Percentiles rank a stretch among this genome's conserved stretches.
phyloP scores from a whole-genome alignment of 2,888 invertebrate species.

The Vesta saturnalis region DNA sequence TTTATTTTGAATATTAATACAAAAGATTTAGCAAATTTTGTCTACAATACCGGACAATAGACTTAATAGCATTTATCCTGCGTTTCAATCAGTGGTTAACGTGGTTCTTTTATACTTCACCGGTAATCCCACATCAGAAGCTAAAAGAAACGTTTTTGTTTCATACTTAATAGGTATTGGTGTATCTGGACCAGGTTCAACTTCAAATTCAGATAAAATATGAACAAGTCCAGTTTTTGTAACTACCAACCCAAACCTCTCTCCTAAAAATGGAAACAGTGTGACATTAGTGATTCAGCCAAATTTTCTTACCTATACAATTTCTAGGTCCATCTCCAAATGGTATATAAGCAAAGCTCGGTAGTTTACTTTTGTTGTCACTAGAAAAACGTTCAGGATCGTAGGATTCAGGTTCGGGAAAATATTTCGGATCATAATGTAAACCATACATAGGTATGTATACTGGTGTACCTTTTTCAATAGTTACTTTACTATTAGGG shows the following conservation, averaged over 20 bases:
- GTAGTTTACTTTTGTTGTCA: constrained; percentile 41
- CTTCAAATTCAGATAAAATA: constrained; percentile 36
- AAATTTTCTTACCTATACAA: constrained; percentile 34
- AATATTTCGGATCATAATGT: constrained; percentile 57
- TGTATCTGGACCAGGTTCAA: constrained; percentile 27
- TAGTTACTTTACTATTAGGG: constrained; percentile 46
- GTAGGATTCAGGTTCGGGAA: constrained; percentile 57
- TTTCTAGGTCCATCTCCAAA: constrained; percentile 33
- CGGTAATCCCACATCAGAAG: constrained; percentile 27
- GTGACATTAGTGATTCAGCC: constrained; percentile 30
- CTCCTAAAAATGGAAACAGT: constrained; percentile 28
- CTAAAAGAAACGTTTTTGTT: constrained; percentile 30
- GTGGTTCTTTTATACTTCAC: not conserved
- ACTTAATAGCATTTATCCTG: too few relatives aligned
- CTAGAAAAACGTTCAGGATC: constrained; percentile 58
- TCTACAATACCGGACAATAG: too few relatives aligned
- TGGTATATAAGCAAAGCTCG: constrained; percentile 16
- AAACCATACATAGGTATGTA: constrained; percentile 55
- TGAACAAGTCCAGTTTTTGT: constrained; percentile 38
- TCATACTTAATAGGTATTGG: constrained; percentile 29
- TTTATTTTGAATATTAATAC: too few relatives aligned
- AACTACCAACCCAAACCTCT: constrained; percentile 38
- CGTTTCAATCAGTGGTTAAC: too few relatives aligned
- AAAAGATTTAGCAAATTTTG: too few relatives aligned
- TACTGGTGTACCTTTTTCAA: constrained; percentile 56